Base-by-base conservation (phyloP, 1,140 invertebrate genomes). In the Aethina tumida region DNA sequence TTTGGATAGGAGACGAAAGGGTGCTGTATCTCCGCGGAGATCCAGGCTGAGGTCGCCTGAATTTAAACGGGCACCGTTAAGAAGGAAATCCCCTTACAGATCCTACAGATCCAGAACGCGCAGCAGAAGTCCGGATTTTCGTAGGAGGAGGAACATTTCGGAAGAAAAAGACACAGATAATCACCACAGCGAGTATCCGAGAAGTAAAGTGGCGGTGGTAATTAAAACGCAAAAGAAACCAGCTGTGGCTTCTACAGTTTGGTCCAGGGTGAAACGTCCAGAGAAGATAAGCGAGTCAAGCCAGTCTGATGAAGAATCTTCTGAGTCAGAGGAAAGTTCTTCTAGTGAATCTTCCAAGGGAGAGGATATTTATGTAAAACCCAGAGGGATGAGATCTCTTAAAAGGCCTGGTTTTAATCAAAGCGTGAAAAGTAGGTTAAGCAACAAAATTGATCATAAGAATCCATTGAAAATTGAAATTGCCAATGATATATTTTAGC, bases 221-320 rank as follows among this genome's bases (percentile, higher is more conserved):
- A 50, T 61, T 16, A 60, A 55, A 49, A 55, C 50, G 19, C 57
- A 50, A 17, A 60, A 56, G 30, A 51, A 52, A 47, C 60, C 59
- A 2, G 42, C 49, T 3, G 59, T 63, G 3, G 59, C 59, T 6
- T 63, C 60, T 2, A 56, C 59, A 4, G 48, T 63, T 13, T 58
- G 56, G 56, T 59, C 58, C 6, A 49, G 52, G 31, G 33, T 49
- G 4, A 43, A 35, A 32, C 22, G 25, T 25, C 17, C 33, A 15
- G n/a, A 35, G 8, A 36, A 34, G 17, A 38, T 41, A 17, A 39
- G 24, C 22, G 35, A 34, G 46, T 39, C 22, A 37, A 39, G 6
- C 24, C 24, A 16, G 17, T 39, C 18, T 41, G 34, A 30, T 8
- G 26, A 20, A 4, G 39, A 44, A 6, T 34, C 20, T n/a, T 32